phyloP scores from a whole-genome alignment of 2,113 vertebrate species.

The Megaceryle torquata region DNA sequence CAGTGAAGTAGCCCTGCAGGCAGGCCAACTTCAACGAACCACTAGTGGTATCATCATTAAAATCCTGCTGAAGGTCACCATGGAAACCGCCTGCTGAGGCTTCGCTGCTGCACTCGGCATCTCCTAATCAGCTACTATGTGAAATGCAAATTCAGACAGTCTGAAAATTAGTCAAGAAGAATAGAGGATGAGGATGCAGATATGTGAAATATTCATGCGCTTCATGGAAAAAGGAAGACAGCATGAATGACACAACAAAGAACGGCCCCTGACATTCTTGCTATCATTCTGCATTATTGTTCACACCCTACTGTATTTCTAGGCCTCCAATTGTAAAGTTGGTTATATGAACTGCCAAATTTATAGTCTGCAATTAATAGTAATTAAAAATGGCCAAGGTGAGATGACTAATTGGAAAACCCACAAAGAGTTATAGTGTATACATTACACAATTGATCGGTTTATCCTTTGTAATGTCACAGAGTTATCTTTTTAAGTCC shows the following conservation, averaged over 20 bases:
- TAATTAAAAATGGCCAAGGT: slow-evolving; percentile 71
- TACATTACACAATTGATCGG: slow-evolving; percentile 14
- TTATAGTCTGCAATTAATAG: slow-evolving; percentile 65
- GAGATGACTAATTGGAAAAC: slow-evolving; percentile 55
- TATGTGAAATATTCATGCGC: slow-evolving; percentile 99
- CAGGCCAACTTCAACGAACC: slow-evolving; percentile 87
- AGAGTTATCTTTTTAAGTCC: slow-evolving; percentile 12
- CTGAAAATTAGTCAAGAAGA: slow-evolving; percentile 98
- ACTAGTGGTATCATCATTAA: slow-evolving; percentile 94
- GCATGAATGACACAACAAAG: slow-evolving; percentile 99
- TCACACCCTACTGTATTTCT: slow-evolving; percentile 89
- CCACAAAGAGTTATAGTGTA: not conserved
- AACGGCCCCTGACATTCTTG: slow-evolving; percentile 89
- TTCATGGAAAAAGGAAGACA: slow-evolving; percentile 85
- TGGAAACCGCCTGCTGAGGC: slow-evolving; percentile 95
- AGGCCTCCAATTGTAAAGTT: slow-evolving; percentile 74
- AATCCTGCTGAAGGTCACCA: slow-evolving; percentile 92
- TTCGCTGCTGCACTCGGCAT: slow-evolving; percentile 81
- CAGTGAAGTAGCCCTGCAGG: slow-evolving; percentile 84
- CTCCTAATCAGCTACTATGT: slow-evolving; percentile 92
- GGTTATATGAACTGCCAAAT: slow-evolving; percentile 68
- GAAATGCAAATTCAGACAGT: slow-evolving; percentile 99
- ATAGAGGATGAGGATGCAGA: slow-evolving; percentile 91
- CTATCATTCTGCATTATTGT: slow-evolving; percentile 88
- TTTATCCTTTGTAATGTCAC: not conserved